These are phyloP conservation scores for Zaprionus camerounensis DNA, from an alignment of 1,140 invertebrate genomes.

Conservation along the genomic window DNA sequence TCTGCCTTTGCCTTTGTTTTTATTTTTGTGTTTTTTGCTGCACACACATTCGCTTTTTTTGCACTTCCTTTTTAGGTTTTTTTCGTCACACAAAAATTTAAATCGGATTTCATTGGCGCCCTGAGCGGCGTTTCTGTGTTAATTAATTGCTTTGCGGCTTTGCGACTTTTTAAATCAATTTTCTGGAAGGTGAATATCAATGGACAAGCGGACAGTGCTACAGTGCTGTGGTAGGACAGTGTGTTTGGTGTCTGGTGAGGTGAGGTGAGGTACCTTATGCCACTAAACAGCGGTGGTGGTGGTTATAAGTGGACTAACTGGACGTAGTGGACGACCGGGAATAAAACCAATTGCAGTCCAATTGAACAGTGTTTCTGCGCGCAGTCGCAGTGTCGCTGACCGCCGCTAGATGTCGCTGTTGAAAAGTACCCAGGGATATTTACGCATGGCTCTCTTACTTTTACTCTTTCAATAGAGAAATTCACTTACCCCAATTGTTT, in stretches of 20 bases:
- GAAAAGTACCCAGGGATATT: conserved; percentile 43
- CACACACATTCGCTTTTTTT: conserved; percentile 20
- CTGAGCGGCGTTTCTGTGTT: conserved; percentile 8
- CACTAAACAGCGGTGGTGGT: background rate
- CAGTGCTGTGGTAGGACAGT: background rate
- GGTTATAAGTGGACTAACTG: background rate
- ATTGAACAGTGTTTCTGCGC: background rate
- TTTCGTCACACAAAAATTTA: conserved; percentile 5
- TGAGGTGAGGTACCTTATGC: background rate
- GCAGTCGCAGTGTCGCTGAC: background rate
- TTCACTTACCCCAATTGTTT: too few relatives aligned
- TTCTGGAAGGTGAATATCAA: conserved; percentile 8
- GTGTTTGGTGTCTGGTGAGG: too few relatives aligned
- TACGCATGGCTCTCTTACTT: conserved; percentile 28
- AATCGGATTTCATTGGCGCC: conserved; percentile 51
- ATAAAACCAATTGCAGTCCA: background rate
- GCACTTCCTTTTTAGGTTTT: background rate
- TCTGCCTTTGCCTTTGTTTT: conserved; percentile 14
- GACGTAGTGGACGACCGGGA: background rate
- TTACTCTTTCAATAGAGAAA: background rate
- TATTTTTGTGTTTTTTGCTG: background rate
- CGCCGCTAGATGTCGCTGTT: conserved; percentile 33
- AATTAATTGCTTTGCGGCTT: conserved; percentile 60
- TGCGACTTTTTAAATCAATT: conserved; percentile 56
- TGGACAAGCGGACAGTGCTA: background rate